phyloP scores from a whole-genome alignment of 1,140 invertebrate genomes.

The Pseudomyrmex flavicornis region DNA sequence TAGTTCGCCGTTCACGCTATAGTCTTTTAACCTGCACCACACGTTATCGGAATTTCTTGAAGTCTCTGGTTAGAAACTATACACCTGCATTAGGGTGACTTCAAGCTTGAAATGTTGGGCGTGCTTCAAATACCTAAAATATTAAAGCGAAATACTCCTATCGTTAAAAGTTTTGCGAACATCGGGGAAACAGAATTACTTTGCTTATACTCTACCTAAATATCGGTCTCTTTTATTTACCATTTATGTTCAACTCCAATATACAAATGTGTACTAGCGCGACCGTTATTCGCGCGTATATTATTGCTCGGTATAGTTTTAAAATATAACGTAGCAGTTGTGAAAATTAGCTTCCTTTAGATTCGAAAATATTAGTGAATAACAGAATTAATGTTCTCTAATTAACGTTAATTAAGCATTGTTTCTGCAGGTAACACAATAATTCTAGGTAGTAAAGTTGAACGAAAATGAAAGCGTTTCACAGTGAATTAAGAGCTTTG shows the following conservation, averaged over 20 bases:
- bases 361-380: background rate
- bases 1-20: slow-evolving; percentile 1
- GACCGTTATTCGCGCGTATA: no score
- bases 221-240: slow-evolving; percentile 5
- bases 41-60: slow-evolving; percentile 71
- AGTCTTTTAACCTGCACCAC: slow-evolving; percentile 52
- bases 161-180: slow-evolving; percentile 38
- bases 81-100: slow-evolving; percentile 26
- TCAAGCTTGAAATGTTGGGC: slow-evolving; percentile 68
- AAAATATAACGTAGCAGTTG: background rate
- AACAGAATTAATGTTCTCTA: slow-evolving; percentile 7
- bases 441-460: background rate
- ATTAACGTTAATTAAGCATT: background rate
- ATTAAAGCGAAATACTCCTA: slow-evolving; percentile 58
- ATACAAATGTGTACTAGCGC: background rate
- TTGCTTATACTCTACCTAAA: slow-evolving; percentile 12
- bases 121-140: slow-evolving; percentile 63
- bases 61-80: slow-evolving; percentile 62
- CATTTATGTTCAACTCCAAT: background rate
- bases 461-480: slow-evolving; percentile 15
- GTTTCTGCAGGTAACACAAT: background rate
- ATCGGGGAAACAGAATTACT: slow-evolving; percentile 41
- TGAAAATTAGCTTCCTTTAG: background rate
- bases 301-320: background rate
- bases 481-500: slow-evolving; percentile 1